These are phyloP conservation scores for Pagetopsis macropterus DNA, from an alignment of 2,797 vertebrate genomes.

Conservation along the genomic window DNA sequence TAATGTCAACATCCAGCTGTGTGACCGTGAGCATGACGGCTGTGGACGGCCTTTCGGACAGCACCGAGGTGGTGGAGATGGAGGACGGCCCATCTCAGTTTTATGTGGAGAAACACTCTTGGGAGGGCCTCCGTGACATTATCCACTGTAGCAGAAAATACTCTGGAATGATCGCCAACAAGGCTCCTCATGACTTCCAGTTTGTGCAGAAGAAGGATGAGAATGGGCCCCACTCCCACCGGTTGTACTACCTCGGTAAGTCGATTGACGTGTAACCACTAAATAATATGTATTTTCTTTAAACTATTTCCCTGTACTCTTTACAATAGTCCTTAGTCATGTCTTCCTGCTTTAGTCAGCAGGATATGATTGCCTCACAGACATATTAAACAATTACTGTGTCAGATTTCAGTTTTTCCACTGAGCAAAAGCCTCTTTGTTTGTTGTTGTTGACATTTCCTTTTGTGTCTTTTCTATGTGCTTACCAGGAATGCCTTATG, in stretches of 20 bases:
- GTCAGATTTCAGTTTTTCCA: not conserved
- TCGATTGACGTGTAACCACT: not conserved
- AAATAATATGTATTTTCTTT: no score
- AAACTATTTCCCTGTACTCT: not conserved
- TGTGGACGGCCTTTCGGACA: conserved; percentile 87
- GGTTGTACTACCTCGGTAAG: conserved; percentile 96
- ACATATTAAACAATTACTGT: conserved; percentile 13
- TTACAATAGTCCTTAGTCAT: conserved; percentile 8
- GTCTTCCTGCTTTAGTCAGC: conserved; percentile 10
- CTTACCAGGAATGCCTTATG: conserved; percentile 94
- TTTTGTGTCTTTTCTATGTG: conserved; percentile 20
- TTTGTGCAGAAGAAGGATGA: conserved; percentile 95
- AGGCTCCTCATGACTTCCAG: conserved; percentile 98
- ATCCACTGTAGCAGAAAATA: conserved; percentile 98
- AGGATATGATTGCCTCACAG: conserved; percentile 23
- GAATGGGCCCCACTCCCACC: conserved; percentile 93
- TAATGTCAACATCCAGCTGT: conserved; percentile 64
- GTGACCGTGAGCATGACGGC: conserved; percentile 89
- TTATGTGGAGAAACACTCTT: conserved; percentile 95
- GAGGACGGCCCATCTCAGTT: conserved; percentile 90
- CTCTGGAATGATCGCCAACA: conserved; percentile 94
- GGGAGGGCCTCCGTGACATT: conserved; percentile 95
- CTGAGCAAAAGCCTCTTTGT: not conserved
- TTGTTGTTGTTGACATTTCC: conserved; percentile 8
- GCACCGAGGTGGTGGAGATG: conserved; percentile 88